phyloP scores from a whole-genome alignment of 2,113 vertebrate species.

The Cephalopholis sonnerati region DNA sequence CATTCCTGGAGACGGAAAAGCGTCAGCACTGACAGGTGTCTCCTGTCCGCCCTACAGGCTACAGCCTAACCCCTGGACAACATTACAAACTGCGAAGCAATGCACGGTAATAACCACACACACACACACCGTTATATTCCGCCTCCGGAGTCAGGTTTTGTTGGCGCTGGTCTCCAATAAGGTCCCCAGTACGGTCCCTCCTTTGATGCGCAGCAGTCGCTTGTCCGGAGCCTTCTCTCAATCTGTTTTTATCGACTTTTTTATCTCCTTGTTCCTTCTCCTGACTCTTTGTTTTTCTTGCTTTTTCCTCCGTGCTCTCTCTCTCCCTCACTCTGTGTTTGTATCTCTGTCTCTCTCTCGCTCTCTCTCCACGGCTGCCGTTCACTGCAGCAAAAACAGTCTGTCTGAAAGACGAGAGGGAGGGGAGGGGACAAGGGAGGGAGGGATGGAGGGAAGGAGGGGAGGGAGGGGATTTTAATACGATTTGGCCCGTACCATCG shows the following conservation, averaged over 20 bases:
- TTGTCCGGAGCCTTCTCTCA: constrained; percentile 60
- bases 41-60: constrained; percentile 59
- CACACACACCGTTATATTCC: constrained; percentile 79
- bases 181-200: constrained; percentile 58
- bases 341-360: constrained; percentile 37
- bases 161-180: constrained; percentile 56
- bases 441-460: constrained; percentile 11
- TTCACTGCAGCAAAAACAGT: constrained; percentile 89
- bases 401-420: constrained; percentile 80
- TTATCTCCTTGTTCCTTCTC: constrained; percentile 55
- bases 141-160: constrained; percentile 68
- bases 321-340: constrained; percentile 46
- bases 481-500: constrained; percentile 86
- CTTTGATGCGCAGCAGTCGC: constrained; percentile 59
- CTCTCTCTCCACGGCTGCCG: constrained; percentile 80
- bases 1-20: constrained; percentile 70
- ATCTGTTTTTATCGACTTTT: constrained; percentile 71
- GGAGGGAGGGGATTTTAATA: constrained; percentile 80
- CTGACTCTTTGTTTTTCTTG: constrained; percentile 72
- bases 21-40: constrained; percentile 76
- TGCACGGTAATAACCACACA: constrained; percentile 36
- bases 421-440: constrained; percentile 66
- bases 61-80: constrained; percentile 34
- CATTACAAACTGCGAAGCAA: constrained; percentile 52
- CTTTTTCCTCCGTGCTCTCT: constrained; percentile 39